A percentile compares a stretch with the other conserved stretches of the same genome.
These are phyloP conservation scores for Idaea aversata DNA, from an alignment of 2,888 invertebrate species.

Conservation along the genomic window DNA sequence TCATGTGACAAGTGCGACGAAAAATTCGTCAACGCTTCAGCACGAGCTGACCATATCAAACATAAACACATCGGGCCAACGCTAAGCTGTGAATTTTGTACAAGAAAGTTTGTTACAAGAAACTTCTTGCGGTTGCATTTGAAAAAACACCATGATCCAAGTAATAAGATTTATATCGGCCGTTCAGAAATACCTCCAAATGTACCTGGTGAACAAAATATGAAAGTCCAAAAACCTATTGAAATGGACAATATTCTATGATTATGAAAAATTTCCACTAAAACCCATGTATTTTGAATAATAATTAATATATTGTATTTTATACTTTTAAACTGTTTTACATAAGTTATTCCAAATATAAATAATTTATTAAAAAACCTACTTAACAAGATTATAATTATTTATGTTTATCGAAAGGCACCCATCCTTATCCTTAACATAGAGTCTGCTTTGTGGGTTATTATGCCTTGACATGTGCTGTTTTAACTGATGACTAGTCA, in stretches of 20 bases:
- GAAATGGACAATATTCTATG: too few relatives aligned
- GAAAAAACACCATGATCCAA: slow-evolving; percentile 62
- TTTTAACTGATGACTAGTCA: slow-evolving; percentile 44
- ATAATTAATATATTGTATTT: background rate
- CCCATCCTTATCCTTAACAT: slow-evolving; percentile 28
- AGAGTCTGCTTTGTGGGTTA: slow-evolving; percentile 64
- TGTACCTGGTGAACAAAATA: slow-evolving; percentile 54
- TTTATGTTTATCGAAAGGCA: slow-evolving; percentile 38
- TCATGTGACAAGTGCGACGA: slow-evolving; percentile 61
- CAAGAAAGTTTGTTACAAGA: slow-evolving; percentile 65
- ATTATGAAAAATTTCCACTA: too few relatives aligned
- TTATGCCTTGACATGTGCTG: slow-evolving; percentile 59
- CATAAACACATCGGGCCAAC: slow-evolving; percentile 68
- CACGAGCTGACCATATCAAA: slow-evolving; percentile 69
- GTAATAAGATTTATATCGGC: slow-evolving; percentile 59
- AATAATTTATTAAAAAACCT: background rate
- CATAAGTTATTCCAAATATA: background rate
- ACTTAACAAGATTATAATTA: background rate
- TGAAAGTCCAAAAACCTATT: slow-evolving; percentile 30
- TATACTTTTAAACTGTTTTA: background rate
- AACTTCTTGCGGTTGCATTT: slow-evolving; percentile 62
- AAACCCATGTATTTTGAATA: too few relatives aligned
- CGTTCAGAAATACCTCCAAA: slow-evolving; percentile 52
- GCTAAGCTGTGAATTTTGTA: slow-evolving; percentile 62
- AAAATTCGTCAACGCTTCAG: slow-evolving; percentile 68